A percentile compares a stretch with the other conserved stretches of the same genome.
These are phyloP conservation scores for Brachyhypopomus gauderio DNA, from an alignment of 2,113 vertebrate genomes.

Conservation along the genomic window DNA sequence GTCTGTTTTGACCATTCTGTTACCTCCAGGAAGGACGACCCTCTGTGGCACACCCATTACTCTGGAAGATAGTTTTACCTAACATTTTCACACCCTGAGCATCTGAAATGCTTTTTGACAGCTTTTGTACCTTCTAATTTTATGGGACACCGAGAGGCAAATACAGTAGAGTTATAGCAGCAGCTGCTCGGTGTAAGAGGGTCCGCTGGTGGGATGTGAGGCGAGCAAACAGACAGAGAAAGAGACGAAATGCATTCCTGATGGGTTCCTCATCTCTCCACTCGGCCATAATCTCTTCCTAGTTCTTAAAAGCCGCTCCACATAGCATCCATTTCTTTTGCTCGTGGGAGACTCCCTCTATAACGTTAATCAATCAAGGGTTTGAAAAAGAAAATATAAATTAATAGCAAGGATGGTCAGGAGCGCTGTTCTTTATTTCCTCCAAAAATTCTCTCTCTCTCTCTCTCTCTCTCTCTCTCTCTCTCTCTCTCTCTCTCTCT, in stretches of 20 bases:
- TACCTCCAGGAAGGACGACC: constrained; percentile 22
- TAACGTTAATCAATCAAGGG: constrained; percentile 78
- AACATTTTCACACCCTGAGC: constrained; percentile 53
- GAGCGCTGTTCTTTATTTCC: constrained; percentile 68
- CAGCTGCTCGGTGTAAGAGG: constrained; percentile 82
- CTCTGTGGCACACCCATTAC: constrained; percentile 38
- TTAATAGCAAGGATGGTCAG: constrained; percentile 44
- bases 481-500: not conserved
- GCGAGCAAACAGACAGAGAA: constrained; percentile 44
- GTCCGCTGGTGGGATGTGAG: constrained; percentile 14
- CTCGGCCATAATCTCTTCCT: constrained; percentile 85
- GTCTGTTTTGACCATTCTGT: constrained; percentile 10
- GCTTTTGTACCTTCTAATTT: constrained; percentile 60
- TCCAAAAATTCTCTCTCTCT: constrained; percentile 25
- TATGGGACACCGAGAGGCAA: constrained; percentile 65
- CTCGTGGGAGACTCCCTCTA: constrained; percentile 78
- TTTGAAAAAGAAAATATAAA: constrained; percentile 55
- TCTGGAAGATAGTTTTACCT: constrained; percentile 35
- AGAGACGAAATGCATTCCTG: constrained; percentile 84
- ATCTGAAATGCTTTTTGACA: constrained; percentile 57
- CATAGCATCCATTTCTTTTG: constrained; percentile 79
- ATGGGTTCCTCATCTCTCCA: constrained; percentile 84
- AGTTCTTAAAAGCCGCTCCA: constrained; percentile 84
- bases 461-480: not conserved
- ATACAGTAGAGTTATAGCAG: constrained; percentile 77